Evolutionary conservation across 2,888 invertebrate genomes (phyloP), one percentile per base, ranked within the genome.

Genomic region (Pollenia labialis): DNA sequence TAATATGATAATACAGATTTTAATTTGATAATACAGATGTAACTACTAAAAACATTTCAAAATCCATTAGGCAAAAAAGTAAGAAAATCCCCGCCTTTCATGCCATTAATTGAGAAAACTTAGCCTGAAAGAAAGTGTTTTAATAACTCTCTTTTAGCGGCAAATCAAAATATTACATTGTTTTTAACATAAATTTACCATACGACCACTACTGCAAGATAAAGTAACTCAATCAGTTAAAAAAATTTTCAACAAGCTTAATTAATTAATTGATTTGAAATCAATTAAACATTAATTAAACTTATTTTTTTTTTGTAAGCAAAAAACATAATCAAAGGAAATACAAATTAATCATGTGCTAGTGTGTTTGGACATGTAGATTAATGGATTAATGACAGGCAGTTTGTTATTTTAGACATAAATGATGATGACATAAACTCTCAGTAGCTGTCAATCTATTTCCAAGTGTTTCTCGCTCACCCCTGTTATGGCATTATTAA

Each of bases 321-420:
- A 40, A n/a, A 16, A 46, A 44, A 40, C 6, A 46, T 16, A 44
- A 10, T 10, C n/a, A 50, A 32, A 48, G 32, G 4, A 58, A 32
- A 62, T 23, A 14, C 60, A 74, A 10, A 52, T 60, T 12, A 50
- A 4, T n/a, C 64, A 42, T 18, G 48, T 40, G 76, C 11, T 10
- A 18, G n/a, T 32, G 14, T 32, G 14, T 40, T 66, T 48, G 40
- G 50, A 81, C 50, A 81, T 54, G 32, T 10, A 75, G 75, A 75
- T 81, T 81, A 75, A 81, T 81, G 81, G 81, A 75, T 81, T 81
- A 75, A 81, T 68, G 66, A 81, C 68, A 69, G n/a, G 62, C 32
- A 62, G 18, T 54, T 76, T 69, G 66, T 50, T 68, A 69, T 76
- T 46, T 6, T 18, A 12, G 69, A 69, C 60, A 75, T 82, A 58